Base-by-base conservation (phyloP, 2,113 vertebrate species). In the Glaucomys volans region DNA sequence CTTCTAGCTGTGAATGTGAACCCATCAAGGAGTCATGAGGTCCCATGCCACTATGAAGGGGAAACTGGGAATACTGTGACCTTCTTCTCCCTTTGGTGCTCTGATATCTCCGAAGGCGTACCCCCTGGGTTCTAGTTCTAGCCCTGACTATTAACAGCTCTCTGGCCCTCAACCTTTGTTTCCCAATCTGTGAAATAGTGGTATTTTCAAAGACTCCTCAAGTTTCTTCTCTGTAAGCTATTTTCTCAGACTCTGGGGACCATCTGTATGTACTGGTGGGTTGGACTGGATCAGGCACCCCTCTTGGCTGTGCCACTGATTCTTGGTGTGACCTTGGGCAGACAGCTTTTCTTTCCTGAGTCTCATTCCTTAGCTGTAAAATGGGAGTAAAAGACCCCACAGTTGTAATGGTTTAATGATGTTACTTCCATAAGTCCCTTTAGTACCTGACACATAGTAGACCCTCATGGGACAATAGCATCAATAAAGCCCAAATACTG, bases 401-500 rank as follows among this genome's bases (percentile, higher is more conserved):
- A 74, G 26, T 91, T 42, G 0, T n/a, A 30, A 40, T 0, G 16
- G 44, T 79, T 95, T 74, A 40, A 71, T 87, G 92, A 71, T 37
- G 52, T 91, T 80, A 91, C 77, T 95, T 91, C 42, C 79, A 75
- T 92, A 96, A 94, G 86, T 88, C 24, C 32, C 54, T 82, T 76
- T 52, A 80, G 76, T 71, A 57, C 54, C 79, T 80, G 62, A 91
- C 30, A 64, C n/a, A 35, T 54, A 82, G 26, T 18, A 85, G 87
- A 37, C 26, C 64, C 44, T 89, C 64, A 20, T 54, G 69, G 42
- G 84, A 44, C 44, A 80, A 5, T 81, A 92, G 75, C 40, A 50
- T 52, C 87, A 40, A 17, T 95, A 91, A 96, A 86, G 32, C 18
- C 75, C 42, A 9, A 64, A 74, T 50, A 12, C 35, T 75, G 1